Conservation (phyloP, 1,140 invertebrate genomes). For the Lucilia cuprina region DNA sequence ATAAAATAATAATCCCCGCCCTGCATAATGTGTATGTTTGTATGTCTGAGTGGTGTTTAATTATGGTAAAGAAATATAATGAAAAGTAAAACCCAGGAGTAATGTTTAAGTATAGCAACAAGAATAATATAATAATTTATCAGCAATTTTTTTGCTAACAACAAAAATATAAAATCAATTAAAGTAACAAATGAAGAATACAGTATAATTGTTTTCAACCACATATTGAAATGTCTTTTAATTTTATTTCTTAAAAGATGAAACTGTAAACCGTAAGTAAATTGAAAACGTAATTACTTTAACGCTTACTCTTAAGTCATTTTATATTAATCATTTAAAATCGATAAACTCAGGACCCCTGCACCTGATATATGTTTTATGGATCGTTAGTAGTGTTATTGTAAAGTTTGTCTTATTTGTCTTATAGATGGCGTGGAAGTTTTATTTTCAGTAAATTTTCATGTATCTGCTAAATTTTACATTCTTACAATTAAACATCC, state of each 20-base stretch:
- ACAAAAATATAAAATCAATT: background rate
- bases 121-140: background rate
- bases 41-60: background rate
- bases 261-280: background rate
- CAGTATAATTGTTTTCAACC: slow-evolving; percentile 10
- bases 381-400: too few species aligned
- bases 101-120: slow-evolving; percentile 2
- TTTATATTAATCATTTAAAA: too few species aligned
- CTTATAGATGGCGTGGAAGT: too few species aligned
- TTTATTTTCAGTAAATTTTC: too few species aligned
- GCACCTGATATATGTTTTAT: too few species aligned
- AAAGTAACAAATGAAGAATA: background rate
- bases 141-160: background rate
- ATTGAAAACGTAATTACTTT: too few species aligned
- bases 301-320: too few species aligned
- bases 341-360: too few species aligned
- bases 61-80: background rate
- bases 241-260: background rate
- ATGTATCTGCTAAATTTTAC: too few species aligned
- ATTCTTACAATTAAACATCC: too few species aligned
- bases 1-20: background rate
- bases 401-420: too few species aligned
- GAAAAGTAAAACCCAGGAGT: slow-evolving; percentile 8
- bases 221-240: background rate
- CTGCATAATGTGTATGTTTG: slow-evolving; percentile 10